Conservation (phyloP, 2,797 vertebrate species). For the Phaenicophaeus curvirostris region DNA sequence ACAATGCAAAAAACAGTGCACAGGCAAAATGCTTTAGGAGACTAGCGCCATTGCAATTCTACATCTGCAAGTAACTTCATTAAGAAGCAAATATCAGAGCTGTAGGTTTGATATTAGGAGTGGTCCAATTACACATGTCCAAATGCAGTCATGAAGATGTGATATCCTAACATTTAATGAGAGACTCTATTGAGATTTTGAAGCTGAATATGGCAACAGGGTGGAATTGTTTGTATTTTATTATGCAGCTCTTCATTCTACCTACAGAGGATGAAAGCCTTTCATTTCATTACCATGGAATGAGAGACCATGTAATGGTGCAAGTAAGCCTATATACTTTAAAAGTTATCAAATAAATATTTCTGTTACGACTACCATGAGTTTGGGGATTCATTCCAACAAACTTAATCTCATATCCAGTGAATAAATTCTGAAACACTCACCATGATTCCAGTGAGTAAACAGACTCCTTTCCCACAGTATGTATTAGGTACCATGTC, state of each 20-base stretch:
- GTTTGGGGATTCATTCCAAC: not conserved
- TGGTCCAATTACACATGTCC: not conserved
- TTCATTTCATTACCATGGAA: not conserved
- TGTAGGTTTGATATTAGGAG: not conserved
- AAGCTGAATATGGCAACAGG: not conserved
- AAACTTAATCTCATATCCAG: not conserved
- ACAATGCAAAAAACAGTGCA: not conserved
- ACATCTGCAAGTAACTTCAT: not conserved
- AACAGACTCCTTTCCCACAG: constrained; percentile 99
- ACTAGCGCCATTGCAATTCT: not conserved
- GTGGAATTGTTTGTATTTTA: not conserved
- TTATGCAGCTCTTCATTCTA: not conserved
- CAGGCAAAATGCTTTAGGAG: not conserved
- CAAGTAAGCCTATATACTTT: not conserved
- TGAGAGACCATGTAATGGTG: not conserved
- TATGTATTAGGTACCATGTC: constrained; percentile 99
- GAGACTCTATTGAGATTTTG: not conserved
- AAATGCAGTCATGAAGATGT: not conserved
- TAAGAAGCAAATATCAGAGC: not conserved
- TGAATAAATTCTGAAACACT: constrained; percentile 67
- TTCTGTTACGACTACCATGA: not conserved
- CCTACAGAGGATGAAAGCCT: not conserved
- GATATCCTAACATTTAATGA: not conserved
- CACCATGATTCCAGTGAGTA: constrained; percentile 99
- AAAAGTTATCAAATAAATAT: not conserved